Evolutionary conservation across 2,797 vertebrate genomes (phyloP), one percentile per base, ranked within the genome.

Genomic region (Brachymystax lenok): DNA sequence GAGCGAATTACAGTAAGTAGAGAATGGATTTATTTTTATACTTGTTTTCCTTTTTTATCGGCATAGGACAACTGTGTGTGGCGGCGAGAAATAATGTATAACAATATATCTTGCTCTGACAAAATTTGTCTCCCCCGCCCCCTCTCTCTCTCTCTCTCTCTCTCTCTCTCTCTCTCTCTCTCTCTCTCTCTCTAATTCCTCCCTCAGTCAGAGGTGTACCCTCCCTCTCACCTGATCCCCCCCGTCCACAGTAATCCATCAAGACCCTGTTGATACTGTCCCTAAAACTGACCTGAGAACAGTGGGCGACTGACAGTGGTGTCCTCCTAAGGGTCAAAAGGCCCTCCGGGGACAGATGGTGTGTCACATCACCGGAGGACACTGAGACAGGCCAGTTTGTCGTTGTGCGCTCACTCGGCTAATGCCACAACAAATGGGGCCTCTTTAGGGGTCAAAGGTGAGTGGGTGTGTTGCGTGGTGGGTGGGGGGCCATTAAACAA

Each of bases 311-410:
- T 3, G 59, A 24, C 7, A 16, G 4, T 51, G 24, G 3, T n/a
- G 67, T 52, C 10, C 56, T 27, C 54, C 50, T 78, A 7, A 28
- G n/a, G 71, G 52, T 74, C 61, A 72, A 28, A 71, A 63, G 80
- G 59, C 33, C 66, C 77, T 51, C 17, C 3, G 24, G 27, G 77
- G 69, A 77, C 79, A 79, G 82, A 79, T 79, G 85, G 73, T 54
- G 68, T 10, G 24, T 51, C 17, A 64, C 56, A 46, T 30, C 27
- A 28, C 28, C 5, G 10, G 28, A 52, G n/a, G 74, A 75, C 51
- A 35, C 40, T n/a, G 69, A 77, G 74, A 70, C 6, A 19, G 54
- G 0, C 28, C 71, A 72, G 77, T 83, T 82, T 88, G 81, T 82
- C 76, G 54, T 76, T 85, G 79, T 83, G 79, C 70, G 1, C 51